Conservation (phyloP, 37 sponge, comb jelly and placozoan genomes). For the Haliclona indistincta region DNA sequence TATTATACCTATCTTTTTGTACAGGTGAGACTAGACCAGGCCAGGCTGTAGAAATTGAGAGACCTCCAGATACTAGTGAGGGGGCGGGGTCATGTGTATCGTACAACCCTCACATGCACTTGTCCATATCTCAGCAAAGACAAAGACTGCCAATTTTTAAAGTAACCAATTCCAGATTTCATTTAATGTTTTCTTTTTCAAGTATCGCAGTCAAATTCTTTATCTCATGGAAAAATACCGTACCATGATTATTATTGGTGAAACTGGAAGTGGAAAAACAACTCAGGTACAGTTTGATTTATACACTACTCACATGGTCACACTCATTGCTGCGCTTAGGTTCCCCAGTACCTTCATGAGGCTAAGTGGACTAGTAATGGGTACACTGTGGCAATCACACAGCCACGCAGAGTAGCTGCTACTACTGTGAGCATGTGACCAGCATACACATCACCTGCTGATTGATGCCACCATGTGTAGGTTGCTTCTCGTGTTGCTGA, state of each 20-base stretch:
- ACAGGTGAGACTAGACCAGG: slow-evolving; percentile 29
- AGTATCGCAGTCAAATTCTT: slow-evolving; percentile 86
- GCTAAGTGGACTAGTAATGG: slow-evolving; percentile 82
- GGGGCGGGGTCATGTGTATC: slow-evolving; percentile 75
- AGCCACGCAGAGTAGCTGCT: slow-evolving; percentile 88
- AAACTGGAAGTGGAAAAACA: slow-evolving; percentile 93
- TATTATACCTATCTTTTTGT: background rate
- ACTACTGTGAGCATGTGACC: slow-evolving; percentile 62
- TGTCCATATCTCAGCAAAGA: slow-evolving; percentile 83
- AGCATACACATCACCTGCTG: background rate
- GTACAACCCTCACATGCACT: slow-evolving; percentile 76
- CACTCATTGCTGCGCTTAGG: slow-evolving; percentile 11
- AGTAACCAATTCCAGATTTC: slow-evolving; percentile 25
- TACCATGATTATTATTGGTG: slow-evolving; percentile 86
- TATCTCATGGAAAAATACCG: slow-evolving; percentile 80
- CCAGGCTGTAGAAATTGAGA: slow-evolving; percentile 43
- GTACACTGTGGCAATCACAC: slow-evolving; percentile 79
- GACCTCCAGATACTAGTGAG: slow-evolving; percentile 46
- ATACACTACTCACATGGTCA: background rate
- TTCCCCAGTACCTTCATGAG: slow-evolving; percentile 91
- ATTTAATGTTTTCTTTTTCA: background rate
- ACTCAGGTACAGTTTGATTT: slow-evolving; percentile 64
- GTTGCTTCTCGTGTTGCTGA: slow-evolving; percentile 90
- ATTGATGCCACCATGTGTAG: slow-evolving; percentile 10
- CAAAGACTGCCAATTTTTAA: slow-evolving; percentile 90